Percentiles rank a stretch among this genome's conserved stretches.
phyloP scores from a whole-genome alignment of 37 sponge, comb jelly and placozoan genomes.

The Tethya wilhelma region DNA sequence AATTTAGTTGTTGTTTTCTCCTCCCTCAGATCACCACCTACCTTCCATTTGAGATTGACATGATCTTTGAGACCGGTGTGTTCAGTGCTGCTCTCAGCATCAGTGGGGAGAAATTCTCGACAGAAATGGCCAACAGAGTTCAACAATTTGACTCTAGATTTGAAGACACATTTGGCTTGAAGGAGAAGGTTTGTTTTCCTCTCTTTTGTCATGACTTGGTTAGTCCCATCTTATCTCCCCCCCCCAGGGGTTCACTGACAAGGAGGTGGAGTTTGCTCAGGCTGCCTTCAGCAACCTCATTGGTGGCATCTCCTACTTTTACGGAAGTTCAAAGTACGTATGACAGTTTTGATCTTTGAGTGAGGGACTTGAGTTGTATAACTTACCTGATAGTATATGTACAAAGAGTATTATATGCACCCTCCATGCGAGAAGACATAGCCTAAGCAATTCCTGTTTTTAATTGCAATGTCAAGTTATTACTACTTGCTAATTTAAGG shows the following conservation, averaged over 20 bases:
- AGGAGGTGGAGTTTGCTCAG: constrained; percentile 82
- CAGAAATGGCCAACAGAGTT: constrained; percentile 26
- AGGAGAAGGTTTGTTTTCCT: constrained; percentile 67
- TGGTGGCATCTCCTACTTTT: constrained; percentile 98
- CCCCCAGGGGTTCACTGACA: constrained; percentile 79
- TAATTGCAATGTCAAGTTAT: neutral
- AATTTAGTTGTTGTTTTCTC: neutral
- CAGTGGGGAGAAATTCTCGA: constrained; percentile 55
- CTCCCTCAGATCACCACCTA: constrained; percentile 52
- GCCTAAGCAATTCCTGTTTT: too few relatives aligned
- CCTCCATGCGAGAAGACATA: too few relatives aligned
- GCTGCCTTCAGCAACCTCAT: constrained; percentile 94
- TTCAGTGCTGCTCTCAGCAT: constrained; percentile 57
- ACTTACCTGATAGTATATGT: too few relatives aligned
- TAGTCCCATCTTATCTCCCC: too few relatives aligned
- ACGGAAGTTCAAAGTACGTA: constrained; percentile 83
- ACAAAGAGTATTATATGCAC: too few relatives aligned
- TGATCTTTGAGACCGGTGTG: constrained; percentile 62
- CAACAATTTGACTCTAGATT: constrained; percentile 65
- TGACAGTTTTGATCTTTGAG: neutral
- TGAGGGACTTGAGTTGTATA: neutral
- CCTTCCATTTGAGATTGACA: constrained; percentile 79
- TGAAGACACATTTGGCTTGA: constrained; percentile 67
- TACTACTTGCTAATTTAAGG: neutral
- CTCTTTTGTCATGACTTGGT: neutral